These are phyloP conservation scores for Epsilonema sp. DNA, from an alignment of 2,888 invertebrate genomes.

Conservation along the genomic window DNA sequence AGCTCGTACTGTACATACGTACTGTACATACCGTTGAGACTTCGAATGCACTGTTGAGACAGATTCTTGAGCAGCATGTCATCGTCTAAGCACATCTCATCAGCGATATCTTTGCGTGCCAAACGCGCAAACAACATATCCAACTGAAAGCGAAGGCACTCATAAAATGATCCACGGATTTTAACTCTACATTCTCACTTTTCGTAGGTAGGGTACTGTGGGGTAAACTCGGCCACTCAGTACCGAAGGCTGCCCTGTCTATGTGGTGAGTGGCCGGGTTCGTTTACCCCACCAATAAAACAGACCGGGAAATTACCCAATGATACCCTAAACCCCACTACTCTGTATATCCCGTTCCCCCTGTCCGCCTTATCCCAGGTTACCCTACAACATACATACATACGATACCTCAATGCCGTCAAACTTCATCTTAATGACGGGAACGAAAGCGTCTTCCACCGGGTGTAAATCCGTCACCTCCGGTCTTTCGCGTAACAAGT, in stretches of 20 bases:
- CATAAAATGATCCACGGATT: background rate
- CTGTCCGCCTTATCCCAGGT: no score
- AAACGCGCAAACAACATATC: conserved; percentile 91
- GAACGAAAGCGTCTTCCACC: conserved; percentile 95
- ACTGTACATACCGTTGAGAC: conserved; percentile 51
- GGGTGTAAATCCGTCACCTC: conserved; percentile 40
- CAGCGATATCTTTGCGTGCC: conserved; percentile 82
- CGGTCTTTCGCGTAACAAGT: conserved; percentile 59
- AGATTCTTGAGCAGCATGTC: conserved; percentile 76
- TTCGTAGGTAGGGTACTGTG: no score
- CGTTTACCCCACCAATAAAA: no score
- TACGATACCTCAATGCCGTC: conserved; percentile 65
- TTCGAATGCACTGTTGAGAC: conserved; percentile 84
- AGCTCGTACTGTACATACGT: no score
- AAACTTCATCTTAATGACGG: conserved; percentile 96
- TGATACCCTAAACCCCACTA: no score
- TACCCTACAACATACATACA: no score
- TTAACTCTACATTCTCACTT: background rate
- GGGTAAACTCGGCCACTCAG: no score
- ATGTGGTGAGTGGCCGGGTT: no score
- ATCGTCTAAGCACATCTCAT: conserved; percentile 64
- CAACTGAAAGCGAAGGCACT: conserved; percentile 32
- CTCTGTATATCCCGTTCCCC: no score
- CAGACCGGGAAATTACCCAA: no score
- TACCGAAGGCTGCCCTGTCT: no score